A percentile compares a stretch with the other conserved stretches of the same genome.
phyloP scores from a whole-genome alignment of 2,113 vertebrate species.

The Pogonocichla stellata region DNA sequence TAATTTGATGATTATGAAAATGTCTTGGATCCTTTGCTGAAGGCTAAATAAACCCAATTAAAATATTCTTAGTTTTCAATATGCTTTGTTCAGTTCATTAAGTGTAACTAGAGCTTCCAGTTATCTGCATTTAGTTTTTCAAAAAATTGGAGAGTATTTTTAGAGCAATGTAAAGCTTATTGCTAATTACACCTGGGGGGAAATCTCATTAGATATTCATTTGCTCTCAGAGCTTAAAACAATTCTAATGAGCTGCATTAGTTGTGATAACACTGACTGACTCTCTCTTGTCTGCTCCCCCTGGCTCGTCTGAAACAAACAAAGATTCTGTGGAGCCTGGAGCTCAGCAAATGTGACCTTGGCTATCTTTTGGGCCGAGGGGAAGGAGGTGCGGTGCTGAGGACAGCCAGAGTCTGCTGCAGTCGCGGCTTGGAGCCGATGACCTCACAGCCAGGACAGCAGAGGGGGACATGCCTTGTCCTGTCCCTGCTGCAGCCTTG shows the following conservation, averaged over 20 bases:
- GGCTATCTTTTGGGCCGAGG: background rate
- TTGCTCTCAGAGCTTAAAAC: slow-evolving; percentile 72
- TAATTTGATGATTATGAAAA: slow-evolving; percentile 66
- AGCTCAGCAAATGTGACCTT: slow-evolving; percentile 35
- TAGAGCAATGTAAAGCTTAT: slow-evolving; percentile 69
- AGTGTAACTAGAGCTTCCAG: slow-evolving; percentile 66
- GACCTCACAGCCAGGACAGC: background rate
- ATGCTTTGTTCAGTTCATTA: slow-evolving; percentile 73
- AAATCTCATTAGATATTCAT: slow-evolving; percentile 73
- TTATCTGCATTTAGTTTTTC: slow-evolving; percentile 59
- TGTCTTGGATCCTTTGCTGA: slow-evolving; percentile 68
- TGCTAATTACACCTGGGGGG: slow-evolving; percentile 75
- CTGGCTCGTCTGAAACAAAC: slow-evolving; percentile 37
- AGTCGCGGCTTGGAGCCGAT: background rate
- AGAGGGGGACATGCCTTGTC: accelerated
- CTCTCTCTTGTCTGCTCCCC: slow-evolving; percentile 43
- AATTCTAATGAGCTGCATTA: slow-evolving; percentile 72
- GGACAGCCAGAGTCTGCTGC: background rate
- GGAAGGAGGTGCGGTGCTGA: background rate
- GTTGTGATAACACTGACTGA: slow-evolving; percentile 61
- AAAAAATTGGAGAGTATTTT: slow-evolving; percentile 65
- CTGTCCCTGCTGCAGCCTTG: background rate
- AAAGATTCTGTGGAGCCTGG: background rate
- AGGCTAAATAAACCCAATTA: slow-evolving; percentile 75
- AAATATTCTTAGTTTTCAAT: slow-evolving; percentile 69